Percentiles rank a stretch among this genome's conserved stretches.
Conservation (phyloP, 2,113 vertebrate genomes). For the Felis catus region F.catus_Fca126_mat1.0 CM031420.1:22681001-22681500, state of each 20-base stretch:
- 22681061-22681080: no score
- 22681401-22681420: not conserved
- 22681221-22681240: not conserved
- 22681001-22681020: no score
- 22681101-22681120: not conserved
- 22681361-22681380: fast-evolving
- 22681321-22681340: no score
- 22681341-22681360: not conserved
- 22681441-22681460: not conserved
- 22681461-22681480: not conserved
- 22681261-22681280: not conserved
- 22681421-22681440: not conserved
- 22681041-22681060: no score
- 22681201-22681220: not conserved
- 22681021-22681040: no score
- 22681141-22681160: not conserved
- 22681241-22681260: not conserved
- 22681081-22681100: not conserved
- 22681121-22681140: not conserved
- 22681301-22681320: no score
- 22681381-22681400: fast-evolving
- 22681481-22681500: not conserved
- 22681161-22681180: not conserved
- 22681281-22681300: not conserved
- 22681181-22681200: not conserved